Conservation (phyloP, 2,888 invertebrate genomes). For the Hecatera dysodea region DNA sequence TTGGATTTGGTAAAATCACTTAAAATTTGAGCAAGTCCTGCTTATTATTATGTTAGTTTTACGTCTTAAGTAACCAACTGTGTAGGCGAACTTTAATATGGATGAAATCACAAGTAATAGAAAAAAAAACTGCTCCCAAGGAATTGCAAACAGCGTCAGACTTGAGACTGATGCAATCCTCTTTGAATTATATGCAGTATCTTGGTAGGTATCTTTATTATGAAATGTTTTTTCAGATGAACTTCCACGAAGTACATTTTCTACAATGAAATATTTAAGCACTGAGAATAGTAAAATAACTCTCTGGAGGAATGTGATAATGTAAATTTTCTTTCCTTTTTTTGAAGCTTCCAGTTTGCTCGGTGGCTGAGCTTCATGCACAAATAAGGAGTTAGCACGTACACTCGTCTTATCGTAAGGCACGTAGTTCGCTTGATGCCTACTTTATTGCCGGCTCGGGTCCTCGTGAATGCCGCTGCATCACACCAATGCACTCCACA, state of each 20-base stretch:
- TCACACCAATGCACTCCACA: slow-evolving; percentile 76
- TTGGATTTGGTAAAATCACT: neutral
- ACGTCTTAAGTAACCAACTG: neutral
- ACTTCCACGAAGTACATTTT: slow-evolving; percentile 55
- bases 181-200: slow-evolving; percentile 48
- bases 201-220: slow-evolving; percentile 44
- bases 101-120: slow-evolving; percentile 9
- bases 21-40: neutral
- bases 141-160: slow-evolving; percentile 29
- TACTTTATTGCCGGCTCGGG: slow-evolving; percentile 82
- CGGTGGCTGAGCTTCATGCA: slow-evolving; percentile 72
- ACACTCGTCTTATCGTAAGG: slow-evolving; percentile 77
- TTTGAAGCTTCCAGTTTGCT: slow-evolving; percentile 74
- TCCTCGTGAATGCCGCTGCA: slow-evolving; percentile 72
- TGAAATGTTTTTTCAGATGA: slow-evolving; percentile 53
- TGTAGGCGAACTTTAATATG: slow-evolving; percentile 1
- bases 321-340: slow-evolving; percentile 75
- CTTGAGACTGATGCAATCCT: slow-evolving; percentile 43
- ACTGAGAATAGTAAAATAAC: slow-evolving; percentile 69
- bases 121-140: slow-evolving; percentile 21
- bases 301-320: slow-evolving; percentile 77
- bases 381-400: slow-evolving; percentile 80
- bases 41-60: neutral
- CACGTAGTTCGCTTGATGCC: slow-evolving; percentile 84
- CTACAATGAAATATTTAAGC: slow-evolving; percentile 68